Percentiles rank a stretch among this genome's conserved stretches.
These are phyloP conservation scores for Syngnathus typhle DNA, from an alignment of 2,113 vertebrate species.

Conservation along the genomic window DNA sequence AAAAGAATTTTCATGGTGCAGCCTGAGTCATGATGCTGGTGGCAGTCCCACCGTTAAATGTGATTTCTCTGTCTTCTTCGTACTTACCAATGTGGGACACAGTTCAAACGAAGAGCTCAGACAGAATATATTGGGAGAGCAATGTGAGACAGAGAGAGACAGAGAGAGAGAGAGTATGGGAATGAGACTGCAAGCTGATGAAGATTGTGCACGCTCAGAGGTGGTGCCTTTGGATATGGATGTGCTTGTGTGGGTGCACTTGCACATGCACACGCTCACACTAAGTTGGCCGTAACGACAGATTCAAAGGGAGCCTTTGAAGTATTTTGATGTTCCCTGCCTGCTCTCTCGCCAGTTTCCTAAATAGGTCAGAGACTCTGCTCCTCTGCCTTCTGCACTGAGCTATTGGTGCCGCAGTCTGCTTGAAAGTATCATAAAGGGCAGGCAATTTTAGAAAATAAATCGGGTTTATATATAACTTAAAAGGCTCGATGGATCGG, in stretches of 20 bases:
- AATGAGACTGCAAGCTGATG: constrained; percentile 43
- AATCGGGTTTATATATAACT: constrained; percentile 34
- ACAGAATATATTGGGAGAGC: constrained; percentile 54
- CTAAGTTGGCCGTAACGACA: constrained; percentile 66
- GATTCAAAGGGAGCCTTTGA: constrained; percentile 73
- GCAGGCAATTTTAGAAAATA: constrained; percentile 43
- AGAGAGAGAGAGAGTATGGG: constrained; percentile 27
- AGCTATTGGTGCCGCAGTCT: constrained; percentile 50
- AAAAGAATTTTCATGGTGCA: constrained; percentile 41
- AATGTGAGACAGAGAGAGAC: constrained; percentile 19
- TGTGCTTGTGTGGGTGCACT: constrained; percentile 10
- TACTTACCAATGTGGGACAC: constrained; percentile 70
- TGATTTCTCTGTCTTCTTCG: constrained; percentile 64
- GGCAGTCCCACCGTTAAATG: constrained; percentile 61
- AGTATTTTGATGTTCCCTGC: constrained; percentile 74
- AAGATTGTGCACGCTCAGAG: constrained; percentile 42
- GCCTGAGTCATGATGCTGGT: constrained; percentile 61
- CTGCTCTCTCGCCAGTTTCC: constrained; percentile 72
- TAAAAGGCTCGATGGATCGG: constrained; percentile 11
- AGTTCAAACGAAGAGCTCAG: constrained; percentile 69
- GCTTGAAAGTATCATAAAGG: constrained; percentile 49
- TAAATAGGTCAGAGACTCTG: constrained; percentile 75
- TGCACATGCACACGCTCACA: constrained; percentile 32
- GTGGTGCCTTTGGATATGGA: constrained; percentile 18
- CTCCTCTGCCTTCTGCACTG: constrained; percentile 57